Conservation (phyloP, 2,797 vertebrate genomes). For the Danio aesculapii region DNA sequence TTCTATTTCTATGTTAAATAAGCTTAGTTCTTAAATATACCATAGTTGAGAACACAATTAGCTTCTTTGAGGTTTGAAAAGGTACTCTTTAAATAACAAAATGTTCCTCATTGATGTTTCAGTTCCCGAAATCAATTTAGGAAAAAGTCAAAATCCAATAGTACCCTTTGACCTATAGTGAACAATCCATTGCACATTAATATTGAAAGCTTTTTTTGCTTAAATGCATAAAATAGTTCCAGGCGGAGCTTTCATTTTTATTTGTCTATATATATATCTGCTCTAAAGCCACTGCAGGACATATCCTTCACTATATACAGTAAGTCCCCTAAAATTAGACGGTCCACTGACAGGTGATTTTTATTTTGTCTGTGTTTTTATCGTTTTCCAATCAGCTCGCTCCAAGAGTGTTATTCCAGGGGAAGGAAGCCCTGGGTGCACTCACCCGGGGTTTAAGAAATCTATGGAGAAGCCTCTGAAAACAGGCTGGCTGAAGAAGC, state of each 20-base stretch:
- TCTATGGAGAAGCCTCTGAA: constrained; percentile 88
- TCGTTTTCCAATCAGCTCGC: constrained; percentile 78
- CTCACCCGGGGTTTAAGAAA: constrained; percentile 65
- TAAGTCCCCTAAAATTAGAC: neutral
- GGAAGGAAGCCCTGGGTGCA: constrained; percentile 70
- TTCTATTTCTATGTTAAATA: neutral
- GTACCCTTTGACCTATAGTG: constrained; percentile 1
- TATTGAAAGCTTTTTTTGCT: neutral
- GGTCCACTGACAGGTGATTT: neutral
- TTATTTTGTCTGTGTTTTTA: neutral
- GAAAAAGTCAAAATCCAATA: neutral
- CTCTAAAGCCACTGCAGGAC: neutral
- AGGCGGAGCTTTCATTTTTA: neutral
- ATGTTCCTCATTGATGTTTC: constrained; percentile 24
- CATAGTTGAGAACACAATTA: too few species aligned
- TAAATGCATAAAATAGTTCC: neutral
- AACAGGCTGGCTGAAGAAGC: constrained; percentile 94
- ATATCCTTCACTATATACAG: neutral
- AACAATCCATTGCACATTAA: neutral
- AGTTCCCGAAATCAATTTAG: neutral
- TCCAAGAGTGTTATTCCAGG: constrained; percentile 89
- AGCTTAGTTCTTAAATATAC: neutral
- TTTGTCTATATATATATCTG: neutral
- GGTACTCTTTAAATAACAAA: neutral
- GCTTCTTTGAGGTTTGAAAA: neutral